Conservation (phyloP, 92 coral and sea anemone species). For the Blastomussa wellsi region DNA sequence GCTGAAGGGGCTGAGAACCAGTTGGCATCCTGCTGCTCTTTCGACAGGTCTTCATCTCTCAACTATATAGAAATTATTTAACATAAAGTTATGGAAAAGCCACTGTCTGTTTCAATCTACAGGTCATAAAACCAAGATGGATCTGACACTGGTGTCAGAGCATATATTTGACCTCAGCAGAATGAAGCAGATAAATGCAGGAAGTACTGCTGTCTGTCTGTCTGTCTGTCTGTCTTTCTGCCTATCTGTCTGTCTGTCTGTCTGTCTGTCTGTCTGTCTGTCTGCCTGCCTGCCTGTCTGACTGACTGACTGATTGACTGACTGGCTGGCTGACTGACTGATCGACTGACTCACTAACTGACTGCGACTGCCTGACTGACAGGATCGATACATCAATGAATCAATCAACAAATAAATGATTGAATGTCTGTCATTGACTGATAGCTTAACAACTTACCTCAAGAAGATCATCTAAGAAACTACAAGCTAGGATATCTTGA, state of each 20-base stretch:
- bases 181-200: too few relatives aligned
- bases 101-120: background rate
- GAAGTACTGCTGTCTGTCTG: too few relatives aligned
- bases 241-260: too few relatives aligned
- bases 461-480: conserved; percentile 94
- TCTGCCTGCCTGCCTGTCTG: background rate
- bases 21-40: conserved; percentile 97
- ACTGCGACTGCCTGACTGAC: too few relatives aligned
- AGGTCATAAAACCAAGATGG: too few relatives aligned
- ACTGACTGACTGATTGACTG: background rate
- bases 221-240: too few relatives aligned
- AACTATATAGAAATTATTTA: conserved; percentile 65
- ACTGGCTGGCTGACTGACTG: background rate
- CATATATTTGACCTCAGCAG: too few relatives aligned
- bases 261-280: too few relatives aligned
- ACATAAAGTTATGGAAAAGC: too few relatives aligned
- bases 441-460: conserved; percentile 59
- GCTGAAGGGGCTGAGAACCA: conserved; percentile 99
- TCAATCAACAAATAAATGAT: too few relatives aligned
- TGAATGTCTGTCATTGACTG: background rate
- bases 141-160: too few relatives aligned
- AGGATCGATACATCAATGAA: too few relatives aligned
- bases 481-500: conserved; percentile 98
- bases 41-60: conserved; percentile 95
- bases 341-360: background rate